These are phyloP conservation scores for Strigops habroptila DNA, from an alignment of 2,113 vertebrate species.

Conservation along the genomic window DNA sequence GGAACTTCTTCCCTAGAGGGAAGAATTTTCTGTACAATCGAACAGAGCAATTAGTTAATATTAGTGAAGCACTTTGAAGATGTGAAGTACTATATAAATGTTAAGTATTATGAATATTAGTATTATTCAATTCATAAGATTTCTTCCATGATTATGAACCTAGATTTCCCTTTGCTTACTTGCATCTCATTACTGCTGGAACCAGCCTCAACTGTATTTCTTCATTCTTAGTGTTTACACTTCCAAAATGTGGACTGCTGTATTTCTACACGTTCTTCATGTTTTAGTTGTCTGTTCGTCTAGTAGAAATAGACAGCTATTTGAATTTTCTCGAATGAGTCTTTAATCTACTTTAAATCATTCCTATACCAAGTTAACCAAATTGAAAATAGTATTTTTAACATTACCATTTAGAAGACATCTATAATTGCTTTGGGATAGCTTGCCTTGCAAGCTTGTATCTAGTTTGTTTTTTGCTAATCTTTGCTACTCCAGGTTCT, in stretches of 20 bases:
- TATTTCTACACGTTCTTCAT: not conserved
- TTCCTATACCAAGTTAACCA: not conserved
- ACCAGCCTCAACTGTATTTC: not conserved
- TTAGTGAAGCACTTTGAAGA: conserved; percentile 48
- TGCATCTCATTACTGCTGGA: conserved; percentile 14
- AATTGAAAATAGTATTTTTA: not conserved
- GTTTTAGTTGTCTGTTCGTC: not conserved
- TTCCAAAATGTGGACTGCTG: not conserved
- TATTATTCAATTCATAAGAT: conserved; percentile 27
- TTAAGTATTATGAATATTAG: conserved; percentile 45
- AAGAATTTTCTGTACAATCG: conserved; percentile 1
- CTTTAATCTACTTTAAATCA: conserved; percentile 16
- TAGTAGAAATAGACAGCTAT: not conserved
- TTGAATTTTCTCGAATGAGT: conserved; percentile 6
- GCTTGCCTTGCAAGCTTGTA: not conserved
- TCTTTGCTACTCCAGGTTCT: not conserved
- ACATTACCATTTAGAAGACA: not conserved
- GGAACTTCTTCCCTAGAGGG: conserved; percentile 18
- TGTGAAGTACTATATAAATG: conserved; percentile 53
- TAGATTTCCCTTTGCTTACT: conserved; percentile 17
- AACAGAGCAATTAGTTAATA: conserved; percentile 59
- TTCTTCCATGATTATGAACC: conserved; percentile 44
- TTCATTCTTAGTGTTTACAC: not conserved
- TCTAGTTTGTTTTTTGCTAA: not conserved
- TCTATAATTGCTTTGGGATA: not conserved